These are phyloP conservation scores for Amblyjoppa proteus DNA, from an alignment of 2,888 invertebrate genomes.

Conservation along the genomic window DNA sequence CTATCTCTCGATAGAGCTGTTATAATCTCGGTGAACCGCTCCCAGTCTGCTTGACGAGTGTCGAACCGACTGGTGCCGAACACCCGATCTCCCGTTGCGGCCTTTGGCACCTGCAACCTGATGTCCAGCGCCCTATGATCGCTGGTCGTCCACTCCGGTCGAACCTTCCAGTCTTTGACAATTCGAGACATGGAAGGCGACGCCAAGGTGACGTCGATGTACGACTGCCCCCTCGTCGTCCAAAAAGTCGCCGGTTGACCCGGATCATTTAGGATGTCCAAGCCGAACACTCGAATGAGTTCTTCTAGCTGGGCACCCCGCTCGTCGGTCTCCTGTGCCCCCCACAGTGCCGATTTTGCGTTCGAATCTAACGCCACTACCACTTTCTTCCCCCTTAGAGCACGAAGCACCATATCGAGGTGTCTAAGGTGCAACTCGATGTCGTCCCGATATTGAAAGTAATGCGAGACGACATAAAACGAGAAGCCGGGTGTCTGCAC, in stretches of 20 bases:
- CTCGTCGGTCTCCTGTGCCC: conserved; percentile 15
- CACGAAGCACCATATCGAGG: no score
- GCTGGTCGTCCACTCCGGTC: conserved; percentile 1
- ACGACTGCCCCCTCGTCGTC: no score
- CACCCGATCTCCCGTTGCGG: not conserved
- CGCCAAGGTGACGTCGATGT: no score
- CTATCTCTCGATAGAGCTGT: conserved; percentile 9
- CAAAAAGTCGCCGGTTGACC: not conserved
- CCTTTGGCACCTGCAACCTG: conserved; percentile 25
- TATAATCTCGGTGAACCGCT: conserved; percentile 50
- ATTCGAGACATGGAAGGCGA: no score
- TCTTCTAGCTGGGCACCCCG: conserved; percentile 30
- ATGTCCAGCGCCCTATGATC: conserved; percentile 47
- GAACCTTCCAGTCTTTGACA: no score
- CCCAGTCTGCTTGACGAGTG: conserved; percentile 52
- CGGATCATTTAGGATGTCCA: conserved; percentile 6
- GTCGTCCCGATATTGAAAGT: conserved; percentile 59
- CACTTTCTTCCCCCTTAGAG: conserved; percentile 56
- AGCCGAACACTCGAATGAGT: conserved; percentile 36
- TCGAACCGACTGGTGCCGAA: conserved; percentile 46
- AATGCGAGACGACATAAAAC: conserved; percentile 59
- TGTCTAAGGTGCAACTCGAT: conserved; percentile 55
- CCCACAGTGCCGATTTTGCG: conserved; percentile 47
- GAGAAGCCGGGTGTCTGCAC: conserved; percentile 54
- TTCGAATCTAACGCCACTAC: conserved; percentile 55